A percentile compares a stretch with the other conserved stretches of the same genome.
These are phyloP conservation scores for Antheraea yamamai DNA, from an alignment of 2,888 invertebrate genomes.

Conservation along the genomic window DNA sequence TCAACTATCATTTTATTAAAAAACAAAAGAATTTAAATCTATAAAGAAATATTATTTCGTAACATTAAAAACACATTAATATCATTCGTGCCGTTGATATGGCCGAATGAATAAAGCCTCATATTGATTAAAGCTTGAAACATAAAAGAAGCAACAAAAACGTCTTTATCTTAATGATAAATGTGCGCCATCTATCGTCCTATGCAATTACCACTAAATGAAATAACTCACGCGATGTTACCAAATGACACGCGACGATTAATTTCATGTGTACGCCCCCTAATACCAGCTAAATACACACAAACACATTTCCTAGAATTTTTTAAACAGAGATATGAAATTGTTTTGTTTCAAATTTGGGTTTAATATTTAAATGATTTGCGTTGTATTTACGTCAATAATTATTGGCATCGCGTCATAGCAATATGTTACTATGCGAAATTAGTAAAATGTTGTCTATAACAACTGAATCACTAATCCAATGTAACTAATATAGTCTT, in stretches of 20 bases:
- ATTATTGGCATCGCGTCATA: no score
- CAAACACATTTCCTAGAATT: background rate
- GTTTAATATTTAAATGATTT: background rate
- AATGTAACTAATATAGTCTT: no score
- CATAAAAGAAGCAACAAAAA: background rate
- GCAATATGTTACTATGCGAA: no score
- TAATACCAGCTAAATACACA: background rate
- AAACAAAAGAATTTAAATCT: background rate
- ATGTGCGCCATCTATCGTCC: slow-evolving; percentile 15
- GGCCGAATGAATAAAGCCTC: background rate
- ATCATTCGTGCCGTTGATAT: background rate
- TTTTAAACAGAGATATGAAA: background rate
- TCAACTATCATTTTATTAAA: background rate
- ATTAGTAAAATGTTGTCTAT: no score
- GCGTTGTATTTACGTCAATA: background rate
- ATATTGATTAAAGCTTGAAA: background rate
- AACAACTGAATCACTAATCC: no score
- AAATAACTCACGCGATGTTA: slow-evolving; percentile 14
- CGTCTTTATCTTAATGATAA: background rate
- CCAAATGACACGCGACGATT: background rate
- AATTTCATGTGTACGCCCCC: slow-evolving; percentile 1
- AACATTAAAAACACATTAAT: background rate
- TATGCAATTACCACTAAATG: slow-evolving; percentile 16
- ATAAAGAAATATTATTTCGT: background rate
- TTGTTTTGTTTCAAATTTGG: background rate